phyloP scores from a whole-genome alignment of 92 coral and sea anemone species.

The Porites evermanni region DNA sequence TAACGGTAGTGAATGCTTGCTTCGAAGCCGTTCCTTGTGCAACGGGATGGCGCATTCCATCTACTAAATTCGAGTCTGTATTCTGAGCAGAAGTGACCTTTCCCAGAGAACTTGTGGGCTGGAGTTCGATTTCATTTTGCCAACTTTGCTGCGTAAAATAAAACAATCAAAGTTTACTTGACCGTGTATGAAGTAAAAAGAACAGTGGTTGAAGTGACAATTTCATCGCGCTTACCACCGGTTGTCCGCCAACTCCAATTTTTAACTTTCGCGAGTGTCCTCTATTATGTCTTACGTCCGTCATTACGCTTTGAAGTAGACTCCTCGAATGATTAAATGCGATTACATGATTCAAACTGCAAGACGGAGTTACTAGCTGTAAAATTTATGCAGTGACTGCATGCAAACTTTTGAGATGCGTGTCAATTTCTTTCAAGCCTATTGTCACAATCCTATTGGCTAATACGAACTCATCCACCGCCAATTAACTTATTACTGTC shows the following conservation, averaged over 20 bases:
- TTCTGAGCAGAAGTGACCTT: constrained; percentile 80
- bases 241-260: constrained; percentile 84
- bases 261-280: constrained; percentile 81
- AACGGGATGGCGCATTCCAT: constrained; percentile 66
- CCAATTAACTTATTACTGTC: constrained; percentile 45
- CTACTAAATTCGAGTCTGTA: constrained; percentile 56
- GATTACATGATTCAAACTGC: constrained; percentile 6
- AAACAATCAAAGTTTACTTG: constrained; percentile 12
- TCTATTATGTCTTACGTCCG: constrained; percentile 69
- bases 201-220: neutral
- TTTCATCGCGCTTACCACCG: constrained; percentile 66
- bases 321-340: neutral
- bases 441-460: constrained; percentile 50
- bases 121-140: constrained; percentile 79
- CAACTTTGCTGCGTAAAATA: constrained; percentile 77
- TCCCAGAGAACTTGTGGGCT: constrained; percentile 76
- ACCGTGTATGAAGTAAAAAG: too few relatives aligned
- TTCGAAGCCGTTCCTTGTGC: constrained; percentile 73
- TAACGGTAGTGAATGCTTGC: constrained; percentile 66
- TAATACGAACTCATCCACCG: neutral
- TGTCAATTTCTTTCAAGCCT: constrained; percentile 43
- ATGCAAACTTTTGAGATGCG: constrained; percentile 38
- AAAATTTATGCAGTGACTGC: neutral
- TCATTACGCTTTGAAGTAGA: constrained; percentile 43
- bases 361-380: neutral